Base-by-base conservation (phyloP, 2,113 vertebrate genomes). In the Orycteropus afer region DNA sequence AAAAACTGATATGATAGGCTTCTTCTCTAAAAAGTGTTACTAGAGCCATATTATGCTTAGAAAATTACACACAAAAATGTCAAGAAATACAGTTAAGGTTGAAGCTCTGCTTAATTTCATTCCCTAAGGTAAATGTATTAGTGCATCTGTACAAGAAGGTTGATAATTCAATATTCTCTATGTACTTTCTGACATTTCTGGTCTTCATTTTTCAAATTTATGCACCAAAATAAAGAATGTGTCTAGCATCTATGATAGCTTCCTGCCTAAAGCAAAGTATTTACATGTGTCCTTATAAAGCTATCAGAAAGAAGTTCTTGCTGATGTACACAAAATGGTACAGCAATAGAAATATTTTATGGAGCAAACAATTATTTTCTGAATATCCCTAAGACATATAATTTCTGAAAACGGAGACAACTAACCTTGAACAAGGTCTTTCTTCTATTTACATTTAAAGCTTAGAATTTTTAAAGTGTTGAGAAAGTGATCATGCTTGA, bases 131-230 rank as follows among this genome's bases (percentile, higher is more conserved):
- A 97, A 97, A 97, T 93, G 79, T 86, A 95, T 96, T 96, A 96
- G 95, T 92, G 73, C 17, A 80, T 91, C 93, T 96, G 49, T 83
- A 94, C 69, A 95, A 93, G 91, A 94, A 97, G 86, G 95, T 83
- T 95, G 94, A 94, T 95, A 97, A 97, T 95, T 95, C 96, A 97
- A 97, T 95, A 95, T 90, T 83, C 57, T 95, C 95, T 86, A 95
- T 95, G 95, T 93, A 97, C 93, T 95, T 92, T 94, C 86, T 97
- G 97, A 96, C 96, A 97, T 97, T 97, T 97, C 94, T 91, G 27
- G 89, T 96, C 95, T 96, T 97, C 97, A 97, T 97, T 97, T 97
- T 96, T 97, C 97, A 97, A 95, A 97, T 95, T 97, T 95, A 97
- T 96, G 95, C 79, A 97, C 94, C 93, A 97, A 96, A 97, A 95